phyloP scores from a whole-genome alignment of 1,140 invertebrate genomes.

The Wiebesia pumilae region DNA sequence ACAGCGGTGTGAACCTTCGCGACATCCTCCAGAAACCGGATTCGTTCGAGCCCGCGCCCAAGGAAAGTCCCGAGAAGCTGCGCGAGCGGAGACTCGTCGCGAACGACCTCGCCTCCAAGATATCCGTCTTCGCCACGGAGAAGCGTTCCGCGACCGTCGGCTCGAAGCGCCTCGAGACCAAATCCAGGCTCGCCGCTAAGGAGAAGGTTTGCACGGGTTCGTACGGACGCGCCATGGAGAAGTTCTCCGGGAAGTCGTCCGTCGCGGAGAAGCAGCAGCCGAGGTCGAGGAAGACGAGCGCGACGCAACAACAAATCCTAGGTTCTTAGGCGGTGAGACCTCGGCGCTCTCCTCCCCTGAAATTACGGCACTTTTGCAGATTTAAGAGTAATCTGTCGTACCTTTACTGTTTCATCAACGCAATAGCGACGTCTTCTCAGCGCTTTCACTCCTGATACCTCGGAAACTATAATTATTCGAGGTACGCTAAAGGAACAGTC shows the following conservation, averaged over 20 bases:
- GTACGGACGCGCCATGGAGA: conserved; percentile 75
- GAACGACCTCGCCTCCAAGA: conserved; percentile 47
- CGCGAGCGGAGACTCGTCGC: conserved; percentile 68
- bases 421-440: too few species aligned
- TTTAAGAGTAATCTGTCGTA: too few species aligned
- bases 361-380: neutral
- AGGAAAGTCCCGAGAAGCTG: conserved; percentile 69
- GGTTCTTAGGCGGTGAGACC: neutral
- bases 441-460: too few species aligned
- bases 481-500: too few species aligned
- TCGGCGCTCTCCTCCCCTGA: neutral
- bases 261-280: neutral
- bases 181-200: conserved; percentile 57
- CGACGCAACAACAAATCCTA: neutral
- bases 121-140: conserved; percentile 22
- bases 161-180: conserved; percentile 44
- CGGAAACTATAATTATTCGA: too few species aligned
- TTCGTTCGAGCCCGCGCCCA: conserved; percentile 60
- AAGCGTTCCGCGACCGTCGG: neutral
- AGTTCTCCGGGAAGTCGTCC: conserved; percentile 60
- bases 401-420: too few species aligned
- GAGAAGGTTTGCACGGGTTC: conserved; percentile 75
- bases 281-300: conserved; percentile 26
- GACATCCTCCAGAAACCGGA: conserved; percentile 66
- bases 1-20: conserved; percentile 42